These are phyloP conservation scores for Emydoidea blandingii DNA, from an alignment of 2,797 vertebrate genomes.

Conservation along the genomic window DNA sequence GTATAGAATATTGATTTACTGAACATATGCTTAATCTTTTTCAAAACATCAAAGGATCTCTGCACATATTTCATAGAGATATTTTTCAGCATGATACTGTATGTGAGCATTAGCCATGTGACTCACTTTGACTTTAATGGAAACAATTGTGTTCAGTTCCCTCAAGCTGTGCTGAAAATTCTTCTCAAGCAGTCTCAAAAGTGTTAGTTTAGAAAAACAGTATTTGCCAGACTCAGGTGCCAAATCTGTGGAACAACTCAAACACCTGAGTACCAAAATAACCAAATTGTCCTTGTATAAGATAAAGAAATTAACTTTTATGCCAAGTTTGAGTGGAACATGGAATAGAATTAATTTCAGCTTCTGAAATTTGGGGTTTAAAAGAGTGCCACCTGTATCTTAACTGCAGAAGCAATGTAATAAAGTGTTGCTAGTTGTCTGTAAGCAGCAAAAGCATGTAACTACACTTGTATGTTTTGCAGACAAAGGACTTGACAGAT, in stretches of 20 bases:
- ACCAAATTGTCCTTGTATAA: neutral
- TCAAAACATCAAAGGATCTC: neutral
- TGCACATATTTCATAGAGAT: neutral
- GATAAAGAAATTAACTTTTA: neutral
- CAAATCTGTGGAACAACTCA: neutral
- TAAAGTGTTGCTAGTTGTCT: neutral
- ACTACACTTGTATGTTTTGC: constrained; percentile 67
- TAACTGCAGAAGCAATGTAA: neutral
- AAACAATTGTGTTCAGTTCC: neutral
- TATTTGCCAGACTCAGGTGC: neutral
- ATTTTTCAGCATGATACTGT: neutral
- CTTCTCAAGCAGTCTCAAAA: neutral
- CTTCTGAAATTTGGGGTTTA: constrained; percentile 1
- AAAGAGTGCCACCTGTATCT: neutral
- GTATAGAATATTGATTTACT: neutral
- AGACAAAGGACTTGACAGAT: constrained; percentile 96
- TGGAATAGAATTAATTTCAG: neutral
- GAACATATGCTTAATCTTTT: neutral
- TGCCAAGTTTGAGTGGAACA: neutral
- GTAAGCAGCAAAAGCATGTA: neutral
- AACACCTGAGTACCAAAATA: constrained; percentile 9
- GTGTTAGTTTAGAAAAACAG: neutral
- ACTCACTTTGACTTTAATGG: neutral
- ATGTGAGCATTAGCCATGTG: neutral
- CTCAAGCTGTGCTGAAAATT: neutral